phyloP scores from a whole-genome alignment of 1,140 invertebrate genomes.

The Nixonia krombeini region DNA sequence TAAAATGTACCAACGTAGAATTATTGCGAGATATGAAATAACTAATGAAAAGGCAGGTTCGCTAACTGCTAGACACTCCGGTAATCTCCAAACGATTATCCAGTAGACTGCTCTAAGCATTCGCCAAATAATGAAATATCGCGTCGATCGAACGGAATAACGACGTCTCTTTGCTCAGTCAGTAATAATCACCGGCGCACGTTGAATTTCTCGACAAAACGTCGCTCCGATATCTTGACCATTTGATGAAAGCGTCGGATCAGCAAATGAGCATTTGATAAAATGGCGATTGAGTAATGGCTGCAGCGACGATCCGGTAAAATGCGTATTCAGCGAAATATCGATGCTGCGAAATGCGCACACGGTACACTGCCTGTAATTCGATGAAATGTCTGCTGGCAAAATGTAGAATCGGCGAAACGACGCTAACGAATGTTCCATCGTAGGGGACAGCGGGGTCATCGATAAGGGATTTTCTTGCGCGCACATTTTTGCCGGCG shows the following conservation, averaged over 20 bases:
- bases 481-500: background rate
- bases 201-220: slow-evolving; percentile 19
- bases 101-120: too few species aligned
- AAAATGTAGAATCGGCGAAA: slow-evolving; percentile 33
- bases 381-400: slow-evolving; percentile 32
- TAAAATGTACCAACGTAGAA: too few species aligned
- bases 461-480: background rate
- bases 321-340: slow-evolving; percentile 31
- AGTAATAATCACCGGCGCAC: slow-evolving; percentile 29
- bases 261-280: slow-evolving; percentile 40
- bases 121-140: slow-evolving; percentile 11
- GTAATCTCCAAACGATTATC: too few species aligned
- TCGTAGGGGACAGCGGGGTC: background rate
- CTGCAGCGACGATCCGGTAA: slow-evolving; percentile 27
- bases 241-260: slow-evolving; percentile 35
- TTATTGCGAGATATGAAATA: too few species aligned
- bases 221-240: slow-evolving; percentile 32
- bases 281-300: slow-evolving; percentile 39
- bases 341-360: slow-evolving; percentile 28
- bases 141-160: slow-evolving; percentile 11
- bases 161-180: slow-evolving; percentile 10
- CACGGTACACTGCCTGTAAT: slow-evolving; percentile 26
- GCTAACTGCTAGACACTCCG: too few species aligned
- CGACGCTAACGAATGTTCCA: slow-evolving; percentile 10
- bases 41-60: too few species aligned